Percentiles rank a stretch among this genome's conserved stretches.
Conservation (phyloP, 2,113 vertebrate genomes). For the Paralichthys olivaceus region DNA sequence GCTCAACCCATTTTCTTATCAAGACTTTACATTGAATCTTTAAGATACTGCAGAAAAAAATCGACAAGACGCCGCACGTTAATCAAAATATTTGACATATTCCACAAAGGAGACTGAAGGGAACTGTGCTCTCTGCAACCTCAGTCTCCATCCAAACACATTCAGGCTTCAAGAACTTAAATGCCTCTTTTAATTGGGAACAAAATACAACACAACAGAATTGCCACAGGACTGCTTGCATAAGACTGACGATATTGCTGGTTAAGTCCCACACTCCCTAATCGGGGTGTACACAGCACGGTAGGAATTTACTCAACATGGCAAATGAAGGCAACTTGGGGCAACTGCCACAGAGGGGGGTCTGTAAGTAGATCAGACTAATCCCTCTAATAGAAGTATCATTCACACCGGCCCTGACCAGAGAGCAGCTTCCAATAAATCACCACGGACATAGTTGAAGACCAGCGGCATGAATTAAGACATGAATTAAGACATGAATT, state of each 20-base stretch:
- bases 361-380: conserved; percentile 82
- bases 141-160: conserved; percentile 24
- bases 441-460: conserved; percentile 38
- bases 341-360: conserved; percentile 80
- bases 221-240: conserved; percentile 63
- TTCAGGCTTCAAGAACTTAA: conserved; percentile 37
- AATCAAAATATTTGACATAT: conserved; percentile 1
- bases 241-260: conserved; percentile 69
- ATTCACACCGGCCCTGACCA: conserved; percentile 73
- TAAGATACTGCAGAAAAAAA: neutral
- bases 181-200: conserved; percentile 49
- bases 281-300: conserved; percentile 75
- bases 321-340: conserved; percentile 80
- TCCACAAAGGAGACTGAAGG: neutral
- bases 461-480: conserved; percentile 13
- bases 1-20: neutral
- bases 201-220: conserved; percentile 59
- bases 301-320: conserved; percentile 78
- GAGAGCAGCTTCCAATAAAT: conserved; percentile 58
- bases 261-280: conserved; percentile 74
- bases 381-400: conserved; percentile 83
- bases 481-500: conserved; percentile 11
- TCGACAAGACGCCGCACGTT: neutral
- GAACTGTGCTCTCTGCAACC: neutral
- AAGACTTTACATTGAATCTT: conserved; percentile 5